These are phyloP conservation scores for Cryptotermes secundus DNA, from an alignment of 1,140 invertebrate species.

Conservation along the genomic window DNA sequence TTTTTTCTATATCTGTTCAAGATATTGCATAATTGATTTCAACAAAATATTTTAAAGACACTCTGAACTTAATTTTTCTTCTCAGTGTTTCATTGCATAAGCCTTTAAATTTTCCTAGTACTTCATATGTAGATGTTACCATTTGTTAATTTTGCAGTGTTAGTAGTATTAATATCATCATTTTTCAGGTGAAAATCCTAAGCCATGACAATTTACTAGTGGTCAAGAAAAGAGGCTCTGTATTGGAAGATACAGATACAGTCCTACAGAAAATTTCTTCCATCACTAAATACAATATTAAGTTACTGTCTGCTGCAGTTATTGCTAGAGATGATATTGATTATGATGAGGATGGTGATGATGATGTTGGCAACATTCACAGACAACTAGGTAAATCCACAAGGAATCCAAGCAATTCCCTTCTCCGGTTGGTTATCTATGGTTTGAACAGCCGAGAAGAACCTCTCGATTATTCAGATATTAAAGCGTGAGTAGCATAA, in stretches of 20 bases:
- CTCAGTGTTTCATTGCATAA: no score
- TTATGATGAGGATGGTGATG: not conserved
- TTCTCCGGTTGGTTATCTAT: not conserved
- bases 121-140: no score
- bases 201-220: not conserved
- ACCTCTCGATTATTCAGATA: not conserved
- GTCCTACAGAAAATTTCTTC: not conserved
- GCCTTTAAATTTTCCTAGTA: no score
- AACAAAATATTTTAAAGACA: no score
- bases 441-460: not conserved
- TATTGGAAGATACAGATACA: not conserved
- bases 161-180: not conserved
- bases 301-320: not conserved
- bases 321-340: not conserved
- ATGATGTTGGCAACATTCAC: not conserved
- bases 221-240: not conserved
- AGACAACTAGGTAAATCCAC: not conserved
- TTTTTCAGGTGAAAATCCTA: slow-evolving; percentile 10
- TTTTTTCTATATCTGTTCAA: no score
- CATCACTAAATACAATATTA: not conserved
- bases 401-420: not conserved
- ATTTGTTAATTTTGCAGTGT: no score
- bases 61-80: no score
- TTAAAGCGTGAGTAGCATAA: not conserved
- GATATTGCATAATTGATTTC: no score